Evolutionary conservation across 1,140 invertebrate genomes (phyloP).

Genomic region (Adoxophyes honmai): DNA sequence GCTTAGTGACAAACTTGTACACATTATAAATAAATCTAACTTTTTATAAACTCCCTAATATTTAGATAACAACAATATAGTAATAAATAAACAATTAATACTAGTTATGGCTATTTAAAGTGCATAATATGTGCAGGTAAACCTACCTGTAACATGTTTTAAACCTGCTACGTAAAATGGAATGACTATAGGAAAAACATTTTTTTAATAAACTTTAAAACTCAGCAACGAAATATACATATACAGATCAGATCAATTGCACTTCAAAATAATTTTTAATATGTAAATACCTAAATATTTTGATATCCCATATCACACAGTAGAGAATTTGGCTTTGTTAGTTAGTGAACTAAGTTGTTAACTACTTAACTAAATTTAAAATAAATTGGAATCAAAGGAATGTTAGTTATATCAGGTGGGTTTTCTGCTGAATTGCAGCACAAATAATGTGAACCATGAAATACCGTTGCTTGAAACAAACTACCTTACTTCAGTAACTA

Average conservation of each 20-base stretch:
- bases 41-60: background rate
- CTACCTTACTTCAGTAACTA: slow-evolving; percentile 32
- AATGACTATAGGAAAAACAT: slow-evolving; percentile 52
- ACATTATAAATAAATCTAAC: background rate
- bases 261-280: slow-evolving; percentile 36
- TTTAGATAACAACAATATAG: slow-evolving; percentile 4
- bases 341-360: slow-evolving; percentile 51
- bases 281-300: slow-evolving; percentile 34
- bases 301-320: slow-evolving; percentile 51
- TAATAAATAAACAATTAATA: slow-evolving; percentile 23
- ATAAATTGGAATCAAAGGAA: slow-evolving; percentile 51
- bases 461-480: slow-evolving; percentile 27
- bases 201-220: slow-evolving; percentile 57
- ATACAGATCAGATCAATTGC: slow-evolving; percentile 61
- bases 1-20: background rate
- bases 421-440: slow-evolving; percentile 23
- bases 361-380: slow-evolving; percentile 42
- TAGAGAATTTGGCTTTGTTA: slow-evolving; percentile 54
- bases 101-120: slow-evolving; percentile 34
- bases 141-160: slow-evolving; percentile 11
- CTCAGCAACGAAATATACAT: slow-evolving; percentile 49
- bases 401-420: slow-evolving; percentile 48
- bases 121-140: slow-evolving; percentile 19
- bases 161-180: slow-evolving; percentile 35
- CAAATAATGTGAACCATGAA: slow-evolving; percentile 21